These are phyloP conservation scores for Perizoma flavofasciatum DNA, from an alignment of 2,888 invertebrate species.

Conservation along the genomic window DNA sequence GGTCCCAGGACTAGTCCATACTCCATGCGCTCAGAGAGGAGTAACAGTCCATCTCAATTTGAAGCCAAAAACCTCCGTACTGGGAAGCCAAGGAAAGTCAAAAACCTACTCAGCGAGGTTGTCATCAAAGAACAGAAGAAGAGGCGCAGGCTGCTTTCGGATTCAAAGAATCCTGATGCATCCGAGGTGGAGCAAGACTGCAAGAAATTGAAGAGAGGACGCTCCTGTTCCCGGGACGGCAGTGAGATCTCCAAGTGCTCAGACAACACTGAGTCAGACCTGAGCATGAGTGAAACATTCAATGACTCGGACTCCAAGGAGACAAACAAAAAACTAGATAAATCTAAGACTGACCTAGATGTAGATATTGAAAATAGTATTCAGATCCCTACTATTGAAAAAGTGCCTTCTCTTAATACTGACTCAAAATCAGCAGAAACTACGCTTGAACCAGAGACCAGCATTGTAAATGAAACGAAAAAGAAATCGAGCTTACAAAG, in stretches of 20 bases:
- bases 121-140: slow-evolving; percentile 83
- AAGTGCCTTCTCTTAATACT: slow-evolving; percentile 79
- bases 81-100: slow-evolving; percentile 86
- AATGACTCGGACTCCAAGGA: slow-evolving; percentile 72
- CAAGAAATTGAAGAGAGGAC: slow-evolving; percentile 74
- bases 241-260: slow-evolving; percentile 86
- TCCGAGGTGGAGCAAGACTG: slow-evolving; percentile 63
- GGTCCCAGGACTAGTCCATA: slow-evolving; percentile 83
- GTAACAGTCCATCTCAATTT: slow-evolving; percentile 75
- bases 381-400: slow-evolving; percentile 81
- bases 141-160: slow-evolving; percentile 81
- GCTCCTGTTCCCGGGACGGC: slow-evolving; percentile 81
- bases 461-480: slow-evolving; percentile 66
- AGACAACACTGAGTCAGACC: slow-evolving; percentile 85
- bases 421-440: slow-evolving; percentile 73
- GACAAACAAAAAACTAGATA: slow-evolving; percentile 81
- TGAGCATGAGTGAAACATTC: slow-evolving; percentile 84
- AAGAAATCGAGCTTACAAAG: slow-evolving; percentile 79
- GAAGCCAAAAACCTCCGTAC: slow-evolving; percentile 85
- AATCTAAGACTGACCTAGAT: slow-evolving; percentile 83
- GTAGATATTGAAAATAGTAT: slow-evolving; percentile 82
- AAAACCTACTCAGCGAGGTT: slow-evolving; percentile 83
- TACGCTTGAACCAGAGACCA: slow-evolving; percentile 66
- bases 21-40: slow-evolving; percentile 84
- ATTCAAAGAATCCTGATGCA: slow-evolving; percentile 74